phyloP scores from a whole-genome alignment of 2,113 vertebrate species.

The Sisor rabdophorus region DNA sequence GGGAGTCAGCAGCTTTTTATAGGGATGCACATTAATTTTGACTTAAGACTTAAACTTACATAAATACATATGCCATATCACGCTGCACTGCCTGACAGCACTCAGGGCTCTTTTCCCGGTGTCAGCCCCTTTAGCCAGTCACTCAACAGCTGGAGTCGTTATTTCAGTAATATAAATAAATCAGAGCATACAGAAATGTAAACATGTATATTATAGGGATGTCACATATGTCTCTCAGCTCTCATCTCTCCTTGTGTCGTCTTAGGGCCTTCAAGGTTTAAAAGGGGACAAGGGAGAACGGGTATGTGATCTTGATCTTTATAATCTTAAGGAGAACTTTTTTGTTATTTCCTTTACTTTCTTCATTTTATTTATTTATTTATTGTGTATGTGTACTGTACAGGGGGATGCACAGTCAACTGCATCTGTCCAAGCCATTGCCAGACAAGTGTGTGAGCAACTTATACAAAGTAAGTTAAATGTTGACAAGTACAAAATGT shows the following conservation, averaged over 20 bases:
- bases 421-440: constrained; percentile 84
- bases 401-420: constrained; percentile 94
- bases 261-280: constrained; percentile 78
- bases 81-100: too few species aligned
- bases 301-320: constrained; percentile 68
- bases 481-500: not conserved
- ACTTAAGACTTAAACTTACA: too few species aligned
- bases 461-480: constrained; percentile 89
- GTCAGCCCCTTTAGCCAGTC: too few species aligned
- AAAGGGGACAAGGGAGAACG: constrained; percentile 92
- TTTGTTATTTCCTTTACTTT: not conserved
- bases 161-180: too few species aligned
- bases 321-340: not conserved
- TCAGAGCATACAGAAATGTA: too few species aligned
- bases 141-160: not conserved
- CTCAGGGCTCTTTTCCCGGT: too few species aligned
- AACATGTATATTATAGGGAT: too few species aligned
- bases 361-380: too few species aligned
- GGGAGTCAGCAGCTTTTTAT: too few species aligned
- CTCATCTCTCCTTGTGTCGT: constrained; percentile 10
- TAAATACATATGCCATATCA: not conserved
- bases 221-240: too few species aligned
- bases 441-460: constrained; percentile 92
- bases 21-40: too few species aligned
- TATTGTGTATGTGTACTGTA: constrained; percentile 34